A percentile compares a stretch with the other conserved stretches of the same genome.
These are phyloP conservation scores for Falcaria lacertinaria DNA, from an alignment of 2,888 invertebrate species.

Conservation along the genomic window DNA sequence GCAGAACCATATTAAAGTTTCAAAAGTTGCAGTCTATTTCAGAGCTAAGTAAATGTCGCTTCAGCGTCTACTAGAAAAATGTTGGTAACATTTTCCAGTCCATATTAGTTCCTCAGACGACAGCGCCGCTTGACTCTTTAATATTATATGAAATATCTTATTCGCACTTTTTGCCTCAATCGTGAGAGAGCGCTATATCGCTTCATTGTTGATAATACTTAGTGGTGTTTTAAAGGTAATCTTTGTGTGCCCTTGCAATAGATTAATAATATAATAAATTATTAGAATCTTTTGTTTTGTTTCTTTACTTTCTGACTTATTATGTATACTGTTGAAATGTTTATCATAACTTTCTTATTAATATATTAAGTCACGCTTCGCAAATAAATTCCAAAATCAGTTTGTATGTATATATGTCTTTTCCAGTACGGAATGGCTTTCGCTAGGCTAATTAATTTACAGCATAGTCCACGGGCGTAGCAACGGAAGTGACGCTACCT, in stretches of 20 bases:
- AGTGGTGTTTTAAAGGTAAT: slow-evolving; percentile 1
- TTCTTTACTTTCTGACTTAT: no score
- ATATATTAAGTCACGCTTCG: no score
- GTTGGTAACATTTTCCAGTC: slow-evolving; percentile 18
- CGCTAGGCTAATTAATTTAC: no score
- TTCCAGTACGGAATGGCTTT: no score
- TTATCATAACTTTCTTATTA: no score
- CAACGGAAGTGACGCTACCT: neutral
- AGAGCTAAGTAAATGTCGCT: slow-evolving; percentile 12
- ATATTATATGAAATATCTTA: slow-evolving; percentile 43
- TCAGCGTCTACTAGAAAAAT: slow-evolving; percentile 21
- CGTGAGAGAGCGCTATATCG: slow-evolving; percentile 13
- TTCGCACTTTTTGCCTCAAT: slow-evolving; percentile 40
- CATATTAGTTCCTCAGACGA: slow-evolving; percentile 21
- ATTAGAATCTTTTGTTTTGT: neutral
- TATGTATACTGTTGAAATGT: no score
- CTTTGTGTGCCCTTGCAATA: no score
- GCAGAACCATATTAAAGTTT: neutral
- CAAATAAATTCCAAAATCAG: no score
- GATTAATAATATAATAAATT: no score
- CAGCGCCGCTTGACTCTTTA: slow-evolving; percentile 12
- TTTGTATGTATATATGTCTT: no score
- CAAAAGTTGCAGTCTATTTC: slow-evolving; percentile 8
- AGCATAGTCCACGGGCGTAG: no score
- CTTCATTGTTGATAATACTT: slow-evolving; percentile 9